phyloP scores from a whole-genome alignment of 2,113 vertebrate species.

The Macrotus californicus region DNA sequence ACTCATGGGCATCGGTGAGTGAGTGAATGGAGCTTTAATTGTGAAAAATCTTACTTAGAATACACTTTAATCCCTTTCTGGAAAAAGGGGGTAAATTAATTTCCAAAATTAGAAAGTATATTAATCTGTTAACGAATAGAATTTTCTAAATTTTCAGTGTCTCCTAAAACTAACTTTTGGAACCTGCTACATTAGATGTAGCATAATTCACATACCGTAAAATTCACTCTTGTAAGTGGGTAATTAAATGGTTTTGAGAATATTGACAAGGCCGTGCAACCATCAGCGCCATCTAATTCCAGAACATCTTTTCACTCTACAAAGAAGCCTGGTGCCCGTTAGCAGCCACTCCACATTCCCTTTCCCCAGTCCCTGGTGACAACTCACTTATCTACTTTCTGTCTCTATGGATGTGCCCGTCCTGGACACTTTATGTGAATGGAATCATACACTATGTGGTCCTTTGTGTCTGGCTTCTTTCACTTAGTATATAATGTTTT shows the following conservation, averaged over 20 bases:
- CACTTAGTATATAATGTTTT: background rate
- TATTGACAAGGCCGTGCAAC: background rate
- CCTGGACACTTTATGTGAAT: conserved; percentile 30
- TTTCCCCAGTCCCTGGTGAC: background rate
- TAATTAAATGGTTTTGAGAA: background rate
- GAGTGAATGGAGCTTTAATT: background rate
- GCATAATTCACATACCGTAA: background rate
- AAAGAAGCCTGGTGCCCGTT: background rate
- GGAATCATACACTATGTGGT: background rate
- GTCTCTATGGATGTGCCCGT: background rate
- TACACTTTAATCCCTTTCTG: background rate
- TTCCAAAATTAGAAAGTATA: background rate
- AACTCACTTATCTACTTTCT: background rate
- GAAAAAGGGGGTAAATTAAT: background rate
- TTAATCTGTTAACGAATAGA: background rate
- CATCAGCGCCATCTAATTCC: background rate
- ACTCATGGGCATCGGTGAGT: background rate
- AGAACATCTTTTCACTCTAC: background rate
- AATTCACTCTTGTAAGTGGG: background rate
- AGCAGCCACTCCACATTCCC: background rate
- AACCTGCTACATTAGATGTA: background rate
- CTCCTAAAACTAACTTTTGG: background rate
- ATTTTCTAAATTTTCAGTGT: conserved; percentile 12
- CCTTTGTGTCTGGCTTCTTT: conserved; percentile 32
- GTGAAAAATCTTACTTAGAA: background rate